phyloP scores from a whole-genome alignment of 1,140 invertebrate genomes.

The Bombyx mandarina region DNA sequence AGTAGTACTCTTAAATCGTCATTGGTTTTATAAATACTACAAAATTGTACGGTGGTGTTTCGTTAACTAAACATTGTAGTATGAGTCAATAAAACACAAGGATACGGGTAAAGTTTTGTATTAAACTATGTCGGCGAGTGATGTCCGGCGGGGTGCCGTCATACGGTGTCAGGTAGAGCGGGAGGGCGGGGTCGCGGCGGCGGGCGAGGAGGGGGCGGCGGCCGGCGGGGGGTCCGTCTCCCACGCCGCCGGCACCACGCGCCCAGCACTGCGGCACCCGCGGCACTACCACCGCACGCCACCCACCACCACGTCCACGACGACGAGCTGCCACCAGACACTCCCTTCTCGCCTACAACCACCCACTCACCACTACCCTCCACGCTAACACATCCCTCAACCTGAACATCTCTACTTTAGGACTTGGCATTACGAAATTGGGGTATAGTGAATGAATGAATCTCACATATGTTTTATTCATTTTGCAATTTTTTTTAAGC shows the following conservation, averaged over 20 bases:
- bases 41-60: too few species aligned
- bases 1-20: too few species aligned
- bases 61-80: slow-evolving; percentile 24
- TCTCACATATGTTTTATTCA: too few species aligned
- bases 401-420: too few species aligned
- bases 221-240: slow-evolving; percentile 39
- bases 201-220: slow-evolving; percentile 26
- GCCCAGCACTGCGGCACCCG: slow-evolving; percentile 22
- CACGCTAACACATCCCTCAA: slow-evolving; percentile 1
- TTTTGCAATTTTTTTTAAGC: too few species aligned
- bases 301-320: slow-evolving; percentile 24
- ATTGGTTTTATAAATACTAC: too few species aligned
- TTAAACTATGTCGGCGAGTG: slow-evolving; percentile 25
- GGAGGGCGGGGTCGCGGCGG: slow-evolving; percentile 35
- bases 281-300: slow-evolving; percentile 13
- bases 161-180: slow-evolving; percentile 43
- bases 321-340: slow-evolving; percentile 30
- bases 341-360: slow-evolving; percentile 16
- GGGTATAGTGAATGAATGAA: too few species aligned
- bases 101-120: slow-evolving; percentile 37
- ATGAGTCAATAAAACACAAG: slow-evolving; percentile 61
- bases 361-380: slow-evolving; percentile 7
- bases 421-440: too few species aligned
- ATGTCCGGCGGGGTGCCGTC: slow-evolving; percentile 31
- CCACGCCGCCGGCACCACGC: slow-evolving; percentile 18